Evolutionary conservation across 2,113 vertebrate species (phyloP).

Genomic region (Lathamus discolor): DNA sequence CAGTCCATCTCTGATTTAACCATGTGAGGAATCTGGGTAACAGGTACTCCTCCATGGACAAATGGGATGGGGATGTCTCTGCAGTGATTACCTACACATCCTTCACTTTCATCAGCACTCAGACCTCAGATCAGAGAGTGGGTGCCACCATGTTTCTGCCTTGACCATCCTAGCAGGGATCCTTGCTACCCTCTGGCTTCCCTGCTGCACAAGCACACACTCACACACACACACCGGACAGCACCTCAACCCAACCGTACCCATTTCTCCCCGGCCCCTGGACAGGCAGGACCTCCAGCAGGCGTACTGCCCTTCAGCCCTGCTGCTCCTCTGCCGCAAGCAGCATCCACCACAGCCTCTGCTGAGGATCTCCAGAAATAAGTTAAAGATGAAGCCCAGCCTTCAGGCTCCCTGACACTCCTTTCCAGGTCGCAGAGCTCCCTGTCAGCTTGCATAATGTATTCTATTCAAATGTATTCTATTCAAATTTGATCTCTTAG

Average conservation of each 20-base stretch:
- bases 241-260: background rate
- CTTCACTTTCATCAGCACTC: background rate
- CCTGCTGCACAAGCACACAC: background rate
- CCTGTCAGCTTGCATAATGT: background rate
- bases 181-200: background rate
- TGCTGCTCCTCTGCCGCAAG: background rate
- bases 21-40: background rate
- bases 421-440: background rate
- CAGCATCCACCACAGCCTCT: background rate
- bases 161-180: fast-evolving
- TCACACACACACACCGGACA: too few species aligned
- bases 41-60: fast-evolving
- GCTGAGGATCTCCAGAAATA: background rate
- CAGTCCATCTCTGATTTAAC: background rate
- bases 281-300: background rate
- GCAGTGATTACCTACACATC: background rate
- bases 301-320: background rate
- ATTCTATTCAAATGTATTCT: background rate
- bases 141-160: background rate
- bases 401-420: background rate
- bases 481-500: background rate
- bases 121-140: background rate
- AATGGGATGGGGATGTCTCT: background rate
- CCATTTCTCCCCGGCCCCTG: fast-evolving
- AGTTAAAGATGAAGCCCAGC: background rate